A percentile compares a stretch with the other conserved stretches of the same genome.
phyloP scores from a whole-genome alignment of 2,113 vertebrate species.

The Campylorhamphus procurvoides region DNA sequence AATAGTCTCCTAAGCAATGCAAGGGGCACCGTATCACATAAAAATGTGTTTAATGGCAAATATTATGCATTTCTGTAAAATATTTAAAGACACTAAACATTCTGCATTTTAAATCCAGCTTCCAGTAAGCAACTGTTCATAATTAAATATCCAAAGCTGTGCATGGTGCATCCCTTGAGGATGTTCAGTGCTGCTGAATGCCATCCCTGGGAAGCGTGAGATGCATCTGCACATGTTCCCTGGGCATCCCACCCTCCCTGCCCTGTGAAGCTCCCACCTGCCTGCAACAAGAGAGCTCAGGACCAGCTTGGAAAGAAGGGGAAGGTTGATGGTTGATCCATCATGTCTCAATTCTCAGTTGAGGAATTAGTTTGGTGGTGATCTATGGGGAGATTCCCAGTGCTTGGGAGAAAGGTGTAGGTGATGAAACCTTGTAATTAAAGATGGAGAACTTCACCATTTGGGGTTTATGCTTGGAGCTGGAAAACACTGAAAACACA shows the following conservation, averaged over 20 bases:
- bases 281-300: not conserved
- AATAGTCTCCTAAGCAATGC: not conserved
- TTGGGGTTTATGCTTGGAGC: not conserved
- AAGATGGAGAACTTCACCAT: not conserved
- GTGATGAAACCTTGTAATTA: not conserved
- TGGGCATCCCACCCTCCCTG: not conserved
- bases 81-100: not conserved
- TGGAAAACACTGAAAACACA: not conserved
- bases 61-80: not conserved
- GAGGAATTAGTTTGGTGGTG: not conserved
- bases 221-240: fast-evolving
- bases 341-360: not conserved
- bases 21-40: not conserved
- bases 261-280: not conserved
- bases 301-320: not conserved
- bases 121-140: not conserved
- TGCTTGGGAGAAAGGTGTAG: not conserved
- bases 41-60: not conserved
- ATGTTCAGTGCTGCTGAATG: not conserved
- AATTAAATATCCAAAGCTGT: not conserved
- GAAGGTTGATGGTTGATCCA: not conserved
- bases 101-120: not conserved
- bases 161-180: not conserved
- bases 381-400: not conserved
- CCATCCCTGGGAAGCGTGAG: not conserved